Percentiles rank a stretch among this genome's conserved stretches.
Evolutionary conservation across 2,888 invertebrate species (phyloP).

Genomic region (Agrilus cyanescens): DNA sequence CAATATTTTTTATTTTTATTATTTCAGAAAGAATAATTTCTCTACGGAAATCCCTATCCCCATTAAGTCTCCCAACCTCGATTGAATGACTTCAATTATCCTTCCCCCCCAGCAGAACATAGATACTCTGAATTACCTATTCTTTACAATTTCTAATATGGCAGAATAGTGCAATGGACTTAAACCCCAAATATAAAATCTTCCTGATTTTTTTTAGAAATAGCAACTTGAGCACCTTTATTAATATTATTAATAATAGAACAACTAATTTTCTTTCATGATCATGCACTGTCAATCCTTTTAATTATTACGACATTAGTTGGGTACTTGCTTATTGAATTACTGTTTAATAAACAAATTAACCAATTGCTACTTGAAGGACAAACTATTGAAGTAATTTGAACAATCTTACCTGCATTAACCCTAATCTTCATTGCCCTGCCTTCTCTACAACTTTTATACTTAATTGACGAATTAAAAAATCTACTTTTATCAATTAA

Average conservation of each 20-base stretch:
- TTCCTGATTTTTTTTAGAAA: conserved; percentile 48
- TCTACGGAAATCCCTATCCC: conserved; percentile 40
- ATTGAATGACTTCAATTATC: conserved; percentile 50
- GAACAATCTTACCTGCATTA: conserved; percentile 49
- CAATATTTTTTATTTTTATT: conserved; percentile 48
- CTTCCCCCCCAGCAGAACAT: conserved; percentile 47
- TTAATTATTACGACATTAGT: conserved; percentile 50
- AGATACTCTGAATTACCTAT: conserved; percentile 46
- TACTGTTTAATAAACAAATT: conserved; percentile 45
- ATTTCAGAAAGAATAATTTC: conserved; percentile 48
- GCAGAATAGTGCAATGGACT: conserved; percentile 50
- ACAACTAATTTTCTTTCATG: conserved; percentile 53
- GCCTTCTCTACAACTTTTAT: conserved; percentile 48
- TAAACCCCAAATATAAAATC: conserved; percentile 56
- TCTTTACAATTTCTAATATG: conserved; percentile 51
- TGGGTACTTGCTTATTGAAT: conserved; percentile 41
- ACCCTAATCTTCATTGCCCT: conserved; percentile 50
- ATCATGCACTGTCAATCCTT: conserved; percentile 48
- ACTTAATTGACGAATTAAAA: conserved; percentile 50
- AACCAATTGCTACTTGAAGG: conserved; percentile 46
- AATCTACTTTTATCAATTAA: conserved; percentile 46
- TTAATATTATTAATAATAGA: conserved; percentile 54
- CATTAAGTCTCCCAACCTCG: conserved; percentile 41
- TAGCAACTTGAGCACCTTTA: conserved; percentile 46
- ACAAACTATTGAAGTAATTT: conserved; percentile 52